These are phyloP conservation scores for Archivesica marissinica DNA, from an alignment of 1,140 invertebrate genomes.

Conservation along the genomic window DNA sequence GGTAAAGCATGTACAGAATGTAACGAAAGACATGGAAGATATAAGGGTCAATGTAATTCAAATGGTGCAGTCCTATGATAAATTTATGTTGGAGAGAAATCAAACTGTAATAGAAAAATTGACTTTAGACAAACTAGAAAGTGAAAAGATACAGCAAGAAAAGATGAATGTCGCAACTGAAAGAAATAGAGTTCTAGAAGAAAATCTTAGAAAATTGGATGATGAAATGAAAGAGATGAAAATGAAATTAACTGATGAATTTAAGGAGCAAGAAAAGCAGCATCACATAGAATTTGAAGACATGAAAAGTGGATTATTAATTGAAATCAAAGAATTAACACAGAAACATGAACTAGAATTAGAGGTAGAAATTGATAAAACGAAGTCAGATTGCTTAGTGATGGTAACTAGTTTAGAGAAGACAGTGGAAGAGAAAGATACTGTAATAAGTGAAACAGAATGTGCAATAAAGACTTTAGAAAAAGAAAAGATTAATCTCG, in stretches of 20 bases:
- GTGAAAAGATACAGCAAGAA: constrained; percentile 4
- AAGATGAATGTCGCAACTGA: constrained; percentile 4
- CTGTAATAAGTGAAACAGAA: constrained; percentile 74
- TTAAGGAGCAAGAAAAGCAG: constrained; percentile 29
- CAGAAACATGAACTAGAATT: constrained; percentile 54
- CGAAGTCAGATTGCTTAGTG: constrained; percentile 24
- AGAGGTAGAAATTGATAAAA: constrained; percentile 57
- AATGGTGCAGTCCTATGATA: constrained; percentile 12
- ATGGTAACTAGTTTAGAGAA: constrained; percentile 35
- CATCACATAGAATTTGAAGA: constrained; percentile 59
- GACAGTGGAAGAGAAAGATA: constrained; percentile 50
- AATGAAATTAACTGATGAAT: constrained; percentile 67
- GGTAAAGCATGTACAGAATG: constrained; percentile 31
- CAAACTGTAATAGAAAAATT: constrained; percentile 32
- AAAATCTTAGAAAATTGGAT: constrained; percentile 59
- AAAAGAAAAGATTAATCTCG: constrained; percentile 62
- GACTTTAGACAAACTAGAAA: neutral
- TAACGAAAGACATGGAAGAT: constrained; percentile 44
- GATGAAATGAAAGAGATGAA: constrained; percentile 71
- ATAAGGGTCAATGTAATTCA: constrained; percentile 20
- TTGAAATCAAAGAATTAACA: constrained; percentile 52
- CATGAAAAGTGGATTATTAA: constrained; percentile 19
- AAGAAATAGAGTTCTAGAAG: constrained; percentile 53
- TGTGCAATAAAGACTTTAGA: constrained; percentile 59
- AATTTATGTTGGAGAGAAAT: neutral